Evolutionary conservation across 2,113 vertebrate species (phyloP).

Genomic region (Upupa epops): DNA sequence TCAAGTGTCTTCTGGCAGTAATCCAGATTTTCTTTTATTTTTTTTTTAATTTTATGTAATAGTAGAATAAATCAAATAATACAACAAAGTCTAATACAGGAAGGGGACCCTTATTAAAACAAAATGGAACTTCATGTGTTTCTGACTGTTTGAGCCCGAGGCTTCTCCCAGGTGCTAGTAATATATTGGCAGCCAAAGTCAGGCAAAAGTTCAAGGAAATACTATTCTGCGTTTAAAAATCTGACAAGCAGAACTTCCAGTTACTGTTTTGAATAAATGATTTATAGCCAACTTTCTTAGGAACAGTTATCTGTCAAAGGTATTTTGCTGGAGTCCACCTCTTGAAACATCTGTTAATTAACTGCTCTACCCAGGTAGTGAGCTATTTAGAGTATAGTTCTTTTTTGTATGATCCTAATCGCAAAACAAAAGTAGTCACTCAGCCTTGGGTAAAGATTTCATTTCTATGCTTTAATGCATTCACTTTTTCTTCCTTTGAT

Average conservation of each 20-base stretch:
- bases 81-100: slow-evolving; percentile 30
- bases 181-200: slow-evolving; percentile 40
- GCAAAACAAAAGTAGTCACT: not conserved
- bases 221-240: slow-evolving; percentile 41
- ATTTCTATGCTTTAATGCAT: not conserved
- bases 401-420: not conserved
- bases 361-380: not conserved
- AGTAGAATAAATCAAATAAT: slow-evolving; percentile 37
- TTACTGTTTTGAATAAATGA: slow-evolving; percentile 60
- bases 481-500: not conserved
- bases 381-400: not conserved
- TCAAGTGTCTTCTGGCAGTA: not conserved
- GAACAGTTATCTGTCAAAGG: slow-evolving; percentile 56
- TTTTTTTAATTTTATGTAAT: not conserved
- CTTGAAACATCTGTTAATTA: slow-evolving; percentile 49
- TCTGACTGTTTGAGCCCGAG: slow-evolving; percentile 61
- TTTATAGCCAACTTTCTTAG: slow-evolving; percentile 43
- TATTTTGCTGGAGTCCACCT: slow-evolving; percentile 12
- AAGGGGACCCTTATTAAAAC: slow-evolving; percentile 48
- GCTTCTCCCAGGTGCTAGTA: slow-evolving; percentile 52
- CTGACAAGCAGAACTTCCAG: slow-evolving; percentile 55
- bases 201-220: slow-evolving; percentile 65
- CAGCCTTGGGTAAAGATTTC: not conserved
- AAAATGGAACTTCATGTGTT: slow-evolving; percentile 54
- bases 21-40: not conserved